These are phyloP conservation scores for Pundamilia nyererei DNA, from an alignment of 2,113 vertebrate genomes.

Conservation along the genomic window DNA sequence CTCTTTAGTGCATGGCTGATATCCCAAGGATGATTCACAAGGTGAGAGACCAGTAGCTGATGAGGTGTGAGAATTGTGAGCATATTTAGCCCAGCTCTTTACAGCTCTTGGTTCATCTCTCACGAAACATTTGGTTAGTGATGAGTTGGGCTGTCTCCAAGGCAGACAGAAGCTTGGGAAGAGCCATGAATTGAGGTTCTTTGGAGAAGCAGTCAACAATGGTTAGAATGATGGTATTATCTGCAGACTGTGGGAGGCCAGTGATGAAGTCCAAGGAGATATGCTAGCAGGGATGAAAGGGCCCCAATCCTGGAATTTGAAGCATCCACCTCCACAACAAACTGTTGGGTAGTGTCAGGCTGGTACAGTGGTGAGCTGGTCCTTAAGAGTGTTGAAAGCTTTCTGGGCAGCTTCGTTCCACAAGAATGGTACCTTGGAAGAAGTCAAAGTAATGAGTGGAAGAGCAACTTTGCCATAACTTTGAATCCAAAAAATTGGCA, in stretches of 20 bases:
- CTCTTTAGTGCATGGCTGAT: not conserved
- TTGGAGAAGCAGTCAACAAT: not conserved
- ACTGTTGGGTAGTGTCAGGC: not conserved
- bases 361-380: not conserved
- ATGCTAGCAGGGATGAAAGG: not conserved
- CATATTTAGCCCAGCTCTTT: not conserved
- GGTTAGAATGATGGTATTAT: not conserved
- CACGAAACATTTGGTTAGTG: not conserved
- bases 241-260: not conserved
- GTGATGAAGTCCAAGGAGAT: not conserved
- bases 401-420: rapidly evolving
- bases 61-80: not conserved
- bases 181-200: not conserved
- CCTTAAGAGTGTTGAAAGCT: not conserved
- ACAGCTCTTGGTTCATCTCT: not conserved
- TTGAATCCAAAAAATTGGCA: not conserved
- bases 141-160: not conserved
- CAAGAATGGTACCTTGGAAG: not conserved
- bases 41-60: not conserved
- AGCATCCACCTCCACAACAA: not conserved
- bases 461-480: not conserved
- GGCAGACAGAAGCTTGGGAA: not conserved
- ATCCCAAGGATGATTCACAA: not conserved
- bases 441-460: not conserved
- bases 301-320: not conserved